phyloP scores from a whole-genome alignment of 35 echinoderm and acorn worm species.

The Chiridota heheva region DNA sequence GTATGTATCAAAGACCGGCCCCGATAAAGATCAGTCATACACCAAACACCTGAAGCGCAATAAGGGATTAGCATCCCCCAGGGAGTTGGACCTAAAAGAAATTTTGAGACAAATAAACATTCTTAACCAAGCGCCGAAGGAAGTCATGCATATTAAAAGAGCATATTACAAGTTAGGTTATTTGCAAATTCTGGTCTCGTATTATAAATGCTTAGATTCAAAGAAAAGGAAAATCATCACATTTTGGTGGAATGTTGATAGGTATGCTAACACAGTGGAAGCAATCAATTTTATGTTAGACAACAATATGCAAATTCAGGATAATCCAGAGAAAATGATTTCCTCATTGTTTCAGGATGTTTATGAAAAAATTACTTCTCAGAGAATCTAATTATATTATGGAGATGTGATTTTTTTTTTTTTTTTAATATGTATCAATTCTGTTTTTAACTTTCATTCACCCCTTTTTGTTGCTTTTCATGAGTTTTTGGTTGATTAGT shows the following conservation, averaged over 20 bases:
- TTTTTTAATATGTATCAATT: no score
- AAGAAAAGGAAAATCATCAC: not conserved
- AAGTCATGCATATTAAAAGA: not conserved
- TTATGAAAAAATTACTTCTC: no score
- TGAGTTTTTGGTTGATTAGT: no score
- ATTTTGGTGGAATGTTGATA: constrained; percentile 15
- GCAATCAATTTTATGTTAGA: not conserved
- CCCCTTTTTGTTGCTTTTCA: no score
- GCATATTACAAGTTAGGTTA: not conserved
- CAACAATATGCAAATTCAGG: not conserved
- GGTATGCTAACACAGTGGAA: not conserved
- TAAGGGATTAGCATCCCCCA: constrained; percentile 5
- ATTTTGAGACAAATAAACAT: not conserved
- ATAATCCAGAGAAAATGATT: constrained; percentile 4
- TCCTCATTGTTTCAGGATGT: not conserved
- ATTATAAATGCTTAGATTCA: not conserved
- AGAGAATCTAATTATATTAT: no score
- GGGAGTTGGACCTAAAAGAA: not conserved
- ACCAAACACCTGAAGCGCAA: not conserved
- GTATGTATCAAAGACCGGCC: not conserved
- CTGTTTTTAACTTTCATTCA: no score
- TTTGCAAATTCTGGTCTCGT: constrained; percentile 2
- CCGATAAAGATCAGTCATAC: not conserved
- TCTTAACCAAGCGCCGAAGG: not conserved
- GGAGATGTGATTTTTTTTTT: no score